A percentile compares a stretch with the other conserved stretches of the same genome.
phyloP scores from a whole-genome alignment of 2,888 invertebrate species.

The Sericinus montela region DNA sequence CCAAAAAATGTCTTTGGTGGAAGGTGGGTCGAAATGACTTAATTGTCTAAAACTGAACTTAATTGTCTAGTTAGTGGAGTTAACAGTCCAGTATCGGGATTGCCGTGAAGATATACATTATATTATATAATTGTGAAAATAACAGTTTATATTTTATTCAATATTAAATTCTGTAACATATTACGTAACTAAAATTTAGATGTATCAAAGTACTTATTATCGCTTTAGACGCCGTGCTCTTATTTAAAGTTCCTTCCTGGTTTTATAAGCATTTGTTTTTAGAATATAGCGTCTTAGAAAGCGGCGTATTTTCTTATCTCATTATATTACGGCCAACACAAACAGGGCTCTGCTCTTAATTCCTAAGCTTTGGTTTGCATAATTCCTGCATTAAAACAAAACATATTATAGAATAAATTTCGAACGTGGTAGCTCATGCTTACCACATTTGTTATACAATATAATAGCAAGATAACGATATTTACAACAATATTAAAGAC shows the following conservation, averaged over 20 bases:
- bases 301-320: conserved; percentile 48
- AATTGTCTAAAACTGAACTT: too few species aligned
- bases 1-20: too few species aligned
- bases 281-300: conserved; percentile 33
- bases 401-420: conserved; percentile 38
- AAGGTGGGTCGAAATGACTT: too few species aligned
- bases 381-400: conserved; percentile 55
- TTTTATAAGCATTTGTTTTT: conserved; percentile 32
- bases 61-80: too few species aligned
- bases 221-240: not conserved
- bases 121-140: too few species aligned
- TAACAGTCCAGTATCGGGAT: too few species aligned
- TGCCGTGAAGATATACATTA: too few species aligned
- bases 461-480: conserved; percentile 14
- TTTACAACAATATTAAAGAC: too few species aligned
- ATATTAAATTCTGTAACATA: too few species aligned
- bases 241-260: conserved; percentile 7
- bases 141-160: too few species aligned
- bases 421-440: conserved; percentile 6
- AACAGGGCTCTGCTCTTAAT: conserved; percentile 43
- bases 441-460: conserved; percentile 16
- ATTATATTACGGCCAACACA: conserved; percentile 44
- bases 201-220: too few species aligned
- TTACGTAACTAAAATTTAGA: too few species aligned
- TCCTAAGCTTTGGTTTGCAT: conserved; percentile 56